Conservation (phyloP, 2,113 vertebrate genomes). For the Lota lota region DNA sequence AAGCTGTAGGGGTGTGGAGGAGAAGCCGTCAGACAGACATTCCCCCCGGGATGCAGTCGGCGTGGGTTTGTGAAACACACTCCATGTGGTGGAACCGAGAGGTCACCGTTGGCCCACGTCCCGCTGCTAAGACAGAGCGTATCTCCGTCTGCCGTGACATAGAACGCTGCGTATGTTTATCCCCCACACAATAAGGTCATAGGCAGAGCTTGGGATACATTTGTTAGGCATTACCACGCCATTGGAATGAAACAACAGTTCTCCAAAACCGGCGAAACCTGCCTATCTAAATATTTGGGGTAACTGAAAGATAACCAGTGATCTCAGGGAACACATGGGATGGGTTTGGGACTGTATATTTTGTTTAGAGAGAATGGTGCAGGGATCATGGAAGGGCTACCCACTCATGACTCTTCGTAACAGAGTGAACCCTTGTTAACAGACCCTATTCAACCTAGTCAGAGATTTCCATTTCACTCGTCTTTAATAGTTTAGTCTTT, state of each 20-base stretch:
- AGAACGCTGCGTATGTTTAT: not conserved
- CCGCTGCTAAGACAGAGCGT: constrained; percentile 65
- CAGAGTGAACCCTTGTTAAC: too few species aligned
- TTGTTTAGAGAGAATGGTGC: constrained; percentile 42
- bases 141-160: constrained; percentile 35
- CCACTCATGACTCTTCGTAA: not conserved
- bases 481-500: too few species aligned
- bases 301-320: constrained; percentile 57
- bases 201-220: constrained; percentile 50
- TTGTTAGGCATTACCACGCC: constrained; percentile 67
- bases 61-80: constrained; percentile 60
- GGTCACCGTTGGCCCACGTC: constrained; percentile 63
- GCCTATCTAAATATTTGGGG: constrained; percentile 70
- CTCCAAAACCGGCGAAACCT: constrained; percentile 6
- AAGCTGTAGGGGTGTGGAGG: constrained; percentile 28
- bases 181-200: not conserved
- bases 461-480: too few species aligned
- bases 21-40: constrained; percentile 66
- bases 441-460: too few species aligned
- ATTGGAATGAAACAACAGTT: constrained; percentile 18
- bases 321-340: constrained; percentile 54
- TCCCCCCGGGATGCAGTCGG: constrained; percentile 50
- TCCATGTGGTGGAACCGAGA: constrained; percentile 65
- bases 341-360: constrained; percentile 60
- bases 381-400: constrained; percentile 37